Evolutionary conservation across 30 jellyfish, hydroid and myxozoan genomes (phyloP).

Genomic region (Hydra vulgaris): DNA sequence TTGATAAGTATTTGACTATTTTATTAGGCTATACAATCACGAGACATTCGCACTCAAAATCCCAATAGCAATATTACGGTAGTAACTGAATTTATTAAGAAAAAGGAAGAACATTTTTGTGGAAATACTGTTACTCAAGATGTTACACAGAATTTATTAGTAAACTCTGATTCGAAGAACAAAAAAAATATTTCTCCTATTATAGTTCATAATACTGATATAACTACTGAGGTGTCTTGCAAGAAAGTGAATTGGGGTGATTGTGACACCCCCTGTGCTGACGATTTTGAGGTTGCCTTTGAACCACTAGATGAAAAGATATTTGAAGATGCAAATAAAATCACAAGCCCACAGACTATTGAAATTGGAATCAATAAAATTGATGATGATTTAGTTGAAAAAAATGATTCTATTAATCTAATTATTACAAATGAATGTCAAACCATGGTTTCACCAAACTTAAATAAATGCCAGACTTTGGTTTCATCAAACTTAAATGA

Average conservation of each 20-base stretch:
- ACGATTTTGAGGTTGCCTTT: slow-evolving; percentile 12
- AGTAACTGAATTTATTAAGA: neutral
- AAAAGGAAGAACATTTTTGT: neutral
- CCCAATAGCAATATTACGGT: neutral
- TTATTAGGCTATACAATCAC: neutral
- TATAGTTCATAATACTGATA: neutral
- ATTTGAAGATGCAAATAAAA: neutral
- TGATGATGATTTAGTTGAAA: neutral
- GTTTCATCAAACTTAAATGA: no score
- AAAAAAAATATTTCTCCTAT: neutral
- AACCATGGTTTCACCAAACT: no score
- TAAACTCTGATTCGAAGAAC: no score
- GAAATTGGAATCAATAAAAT: no score
- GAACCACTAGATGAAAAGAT: slow-evolving; percentile 19
- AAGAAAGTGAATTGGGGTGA: slow-evolving; percentile 29
- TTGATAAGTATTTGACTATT: no score
- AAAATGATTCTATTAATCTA: no score
- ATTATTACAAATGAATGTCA: no score
- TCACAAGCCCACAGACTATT: neutral
- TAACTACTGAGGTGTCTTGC: neutral
- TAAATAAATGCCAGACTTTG: no score
- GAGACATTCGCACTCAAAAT: neutral
- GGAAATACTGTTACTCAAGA: neutral
- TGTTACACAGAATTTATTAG: no score
- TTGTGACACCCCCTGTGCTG: slow-evolving; percentile 32